Conservation (phyloP, 2,888 invertebrate species). For the Branchipolynoe longqiensis region DNA sequence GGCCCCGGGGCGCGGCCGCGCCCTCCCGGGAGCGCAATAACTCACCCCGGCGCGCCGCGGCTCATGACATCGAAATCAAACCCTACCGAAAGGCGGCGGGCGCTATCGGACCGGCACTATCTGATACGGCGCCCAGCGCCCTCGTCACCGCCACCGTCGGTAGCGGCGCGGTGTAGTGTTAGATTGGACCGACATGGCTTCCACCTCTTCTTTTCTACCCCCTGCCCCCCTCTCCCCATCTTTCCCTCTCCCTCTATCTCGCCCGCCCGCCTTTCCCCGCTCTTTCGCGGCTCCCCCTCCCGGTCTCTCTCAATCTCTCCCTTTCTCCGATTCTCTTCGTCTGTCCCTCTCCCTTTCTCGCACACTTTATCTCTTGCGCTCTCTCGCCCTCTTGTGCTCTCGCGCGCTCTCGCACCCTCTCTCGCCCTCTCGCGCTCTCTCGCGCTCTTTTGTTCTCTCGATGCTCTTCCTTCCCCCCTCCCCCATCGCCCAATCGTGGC, state of each 20-base stretch:
- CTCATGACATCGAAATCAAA: constrained; percentile 32
- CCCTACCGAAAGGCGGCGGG: background rate
- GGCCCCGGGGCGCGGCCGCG: background rate
- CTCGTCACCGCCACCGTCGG: background rate
- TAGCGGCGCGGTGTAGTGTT: too few species aligned
- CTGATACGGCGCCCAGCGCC: background rate
- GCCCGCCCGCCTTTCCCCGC: background rate
- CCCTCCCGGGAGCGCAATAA: constrained; percentile 34
- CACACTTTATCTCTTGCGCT: background rate
- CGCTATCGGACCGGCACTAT: constrained; percentile 22
- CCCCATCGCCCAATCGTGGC: background rate
- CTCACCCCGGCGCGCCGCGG: background rate
- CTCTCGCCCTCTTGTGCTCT: too few species aligned
- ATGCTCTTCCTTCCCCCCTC: background rate
- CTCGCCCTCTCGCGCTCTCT: too few species aligned
- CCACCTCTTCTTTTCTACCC: background rate
- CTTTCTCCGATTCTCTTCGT: too few species aligned
- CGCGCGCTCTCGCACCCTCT: too few species aligned
- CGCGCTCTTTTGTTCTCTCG: too few species aligned
- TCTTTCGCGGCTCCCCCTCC: background rate
- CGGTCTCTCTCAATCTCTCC: too few species aligned
- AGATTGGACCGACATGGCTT: too few species aligned
- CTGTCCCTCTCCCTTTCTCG: background rate
- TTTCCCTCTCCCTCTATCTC: background rate
- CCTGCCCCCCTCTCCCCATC: background rate